Evolutionary conservation across 2,888 invertebrate species (phyloP).

Genomic region (Scaptomyza polygonia): DNA sequence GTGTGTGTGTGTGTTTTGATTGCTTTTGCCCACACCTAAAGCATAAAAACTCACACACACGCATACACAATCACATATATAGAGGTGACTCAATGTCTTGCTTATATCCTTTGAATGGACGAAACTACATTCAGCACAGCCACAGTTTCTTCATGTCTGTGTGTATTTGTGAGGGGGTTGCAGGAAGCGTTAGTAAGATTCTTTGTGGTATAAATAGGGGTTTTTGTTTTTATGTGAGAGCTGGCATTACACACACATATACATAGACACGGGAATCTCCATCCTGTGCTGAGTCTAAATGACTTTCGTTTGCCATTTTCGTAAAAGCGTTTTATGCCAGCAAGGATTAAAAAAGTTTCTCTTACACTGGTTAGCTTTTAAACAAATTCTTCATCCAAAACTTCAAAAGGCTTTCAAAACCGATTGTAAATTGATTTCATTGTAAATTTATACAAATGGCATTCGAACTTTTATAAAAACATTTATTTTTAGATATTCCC

Average conservation of each 20-base stretch:
- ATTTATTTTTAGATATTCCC: background rate
- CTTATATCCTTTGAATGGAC: slow-evolving; percentile 65
- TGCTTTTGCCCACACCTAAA: slow-evolving; percentile 63
- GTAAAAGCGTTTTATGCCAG: slow-evolving; percentile 35
- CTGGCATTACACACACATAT: slow-evolving; percentile 10
- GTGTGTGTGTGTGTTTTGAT: slow-evolving; percentile 64
- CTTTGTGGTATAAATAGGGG: slow-evolving; percentile 43
- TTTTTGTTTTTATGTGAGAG: slow-evolving; percentile 28
- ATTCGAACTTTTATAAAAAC: background rate
- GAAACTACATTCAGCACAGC: slow-evolving; percentile 58
- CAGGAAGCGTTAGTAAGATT: slow-evolving; percentile 28
- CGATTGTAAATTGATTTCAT: slow-evolving; percentile 3
- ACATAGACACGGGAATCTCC: slow-evolving; percentile 1
- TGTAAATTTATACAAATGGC: background rate
- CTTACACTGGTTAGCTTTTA: slow-evolving; percentile 12
- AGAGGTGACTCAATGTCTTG: slow-evolving; percentile 77
- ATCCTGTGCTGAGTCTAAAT: slow-evolving; percentile 41
- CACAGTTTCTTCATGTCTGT: slow-evolving; percentile 42
- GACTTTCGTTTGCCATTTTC: slow-evolving; percentile 53
- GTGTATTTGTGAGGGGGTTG: slow-evolving; percentile 17
- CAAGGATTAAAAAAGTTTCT: slow-evolving; percentile 28
- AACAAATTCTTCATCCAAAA: background rate
- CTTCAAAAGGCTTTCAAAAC: background rate
- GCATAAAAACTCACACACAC: slow-evolving; percentile 5
- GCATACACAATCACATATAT: slow-evolving; percentile 32